These are phyloP conservation scores for Dynastes tityus DNA, from an alignment of 2,888 invertebrate species.

Conservation along the genomic window DNA sequence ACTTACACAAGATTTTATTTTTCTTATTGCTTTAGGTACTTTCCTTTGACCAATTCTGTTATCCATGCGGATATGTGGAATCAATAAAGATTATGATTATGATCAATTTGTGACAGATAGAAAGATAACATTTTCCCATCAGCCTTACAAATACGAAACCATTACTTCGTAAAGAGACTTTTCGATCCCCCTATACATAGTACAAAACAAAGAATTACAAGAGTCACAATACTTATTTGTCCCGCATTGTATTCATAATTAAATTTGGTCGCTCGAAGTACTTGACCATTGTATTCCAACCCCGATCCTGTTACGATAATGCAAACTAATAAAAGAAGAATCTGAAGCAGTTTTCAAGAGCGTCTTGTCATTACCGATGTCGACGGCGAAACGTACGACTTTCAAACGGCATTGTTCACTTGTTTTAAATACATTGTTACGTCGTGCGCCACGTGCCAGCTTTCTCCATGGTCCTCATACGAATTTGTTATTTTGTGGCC, in stretches of 20 bases:
- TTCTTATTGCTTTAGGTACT: too few species aligned
- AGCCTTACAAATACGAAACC: too few species aligned
- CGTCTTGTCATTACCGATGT: neutral
- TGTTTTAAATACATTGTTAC: conserved; percentile 34
- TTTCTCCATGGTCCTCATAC: too few species aligned
- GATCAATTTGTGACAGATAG: too few species aligned
- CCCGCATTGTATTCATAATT: conserved; percentile 19
- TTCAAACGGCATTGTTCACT: conserved; percentile 26
- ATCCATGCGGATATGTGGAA: too few species aligned
- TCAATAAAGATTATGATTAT: too few species aligned
- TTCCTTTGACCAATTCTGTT: too few species aligned
- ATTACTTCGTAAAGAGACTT: too few species aligned
- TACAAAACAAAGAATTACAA: neutral
- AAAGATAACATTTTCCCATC: too few species aligned
- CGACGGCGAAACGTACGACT: conserved; percentile 6
- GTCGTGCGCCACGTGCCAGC: conserved; percentile 24
- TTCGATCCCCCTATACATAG: too few species aligned
- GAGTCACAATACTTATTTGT: neutral
- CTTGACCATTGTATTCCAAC: conserved; percentile 8
- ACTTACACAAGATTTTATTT: too few species aligned
- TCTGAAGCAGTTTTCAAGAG: conserved; percentile 10
- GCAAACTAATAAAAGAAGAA: neutral
- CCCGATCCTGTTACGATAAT: too few species aligned
- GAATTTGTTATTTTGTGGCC: neutral
- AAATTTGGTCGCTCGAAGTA: conserved; percentile 2